Evolutionary conservation across 2,888 invertebrate genomes (phyloP).

Genomic region (Glyphotaelius pellucidus): DNA sequence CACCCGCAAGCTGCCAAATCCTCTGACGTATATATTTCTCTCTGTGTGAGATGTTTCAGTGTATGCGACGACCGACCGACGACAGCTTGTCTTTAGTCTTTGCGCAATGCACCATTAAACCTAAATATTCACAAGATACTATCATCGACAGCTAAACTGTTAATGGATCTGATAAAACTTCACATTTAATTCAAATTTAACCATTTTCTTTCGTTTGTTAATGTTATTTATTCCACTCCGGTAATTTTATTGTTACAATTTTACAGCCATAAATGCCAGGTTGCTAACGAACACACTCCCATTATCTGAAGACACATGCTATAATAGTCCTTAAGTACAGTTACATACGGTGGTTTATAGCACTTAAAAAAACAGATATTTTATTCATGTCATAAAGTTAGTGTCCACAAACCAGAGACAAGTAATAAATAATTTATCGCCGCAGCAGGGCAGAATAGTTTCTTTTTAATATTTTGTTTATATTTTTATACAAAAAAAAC

Average conservation of each 20-base stretch:
- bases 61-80: constrained; percentile 52
- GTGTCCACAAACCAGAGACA: not conserved
- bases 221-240: constrained; percentile 8
- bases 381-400: not conserved
- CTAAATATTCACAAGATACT: not conserved
- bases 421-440: not conserved
- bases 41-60: constrained; percentile 55
- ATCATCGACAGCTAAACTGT: not conserved
- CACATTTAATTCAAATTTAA: not conserved
- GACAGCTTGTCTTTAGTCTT: constrained; percentile 60
- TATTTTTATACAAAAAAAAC: not conserved
- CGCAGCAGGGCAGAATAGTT: not conserved
- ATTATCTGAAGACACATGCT: not conserved
- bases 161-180: not conserved
- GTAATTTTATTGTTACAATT: constrained; percentile 31
- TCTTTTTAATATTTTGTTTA: not conserved
- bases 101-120: constrained; percentile 62
- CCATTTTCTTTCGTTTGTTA: not conserved
- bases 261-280: constrained; percentile 28
- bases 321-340: not conserved
- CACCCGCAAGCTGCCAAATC: constrained; percentile 77
- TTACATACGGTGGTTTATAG: not conserved
- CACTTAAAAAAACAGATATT: not conserved
- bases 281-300: not conserved
- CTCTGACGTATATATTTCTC: constrained; percentile 73